Percentiles rank a stretch among this genome's conserved stretches.
Evolutionary conservation across 2,797 vertebrate genomes (phyloP).

Genomic region (Iguana delicatissima): DNA sequence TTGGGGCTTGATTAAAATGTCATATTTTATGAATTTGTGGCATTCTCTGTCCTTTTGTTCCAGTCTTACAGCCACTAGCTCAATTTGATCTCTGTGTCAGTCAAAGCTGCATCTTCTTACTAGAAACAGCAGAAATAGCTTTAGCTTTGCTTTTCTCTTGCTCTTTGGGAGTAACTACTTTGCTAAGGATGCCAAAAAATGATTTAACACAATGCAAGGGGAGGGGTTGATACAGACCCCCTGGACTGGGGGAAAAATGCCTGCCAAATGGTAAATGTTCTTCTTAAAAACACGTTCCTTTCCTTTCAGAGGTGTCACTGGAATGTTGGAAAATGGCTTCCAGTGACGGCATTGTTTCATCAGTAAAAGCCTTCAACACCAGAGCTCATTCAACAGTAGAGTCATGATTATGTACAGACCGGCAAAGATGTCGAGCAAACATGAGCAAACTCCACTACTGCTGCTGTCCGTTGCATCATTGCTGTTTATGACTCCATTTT

Average conservation of each 20-base stretch:
- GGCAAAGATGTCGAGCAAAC: conserved; percentile 5
- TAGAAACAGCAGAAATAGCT: not conserved
- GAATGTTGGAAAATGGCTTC: accelerated
- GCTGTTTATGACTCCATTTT: conserved; percentile 1
- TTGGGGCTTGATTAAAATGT: conserved; percentile 73
- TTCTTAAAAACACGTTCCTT: conserved; percentile 28
- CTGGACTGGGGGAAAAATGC: not conserved
- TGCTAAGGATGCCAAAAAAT: not conserved
- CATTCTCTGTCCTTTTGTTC: conserved; percentile 44
- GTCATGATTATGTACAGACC: not conserved
- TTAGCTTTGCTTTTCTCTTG: not conserved
- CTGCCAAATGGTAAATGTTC: conserved; percentile 32
- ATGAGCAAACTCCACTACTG: not conserved
- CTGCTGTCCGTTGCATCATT: not conserved
- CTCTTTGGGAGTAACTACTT: not conserved
- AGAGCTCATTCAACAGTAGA: conserved; percentile 17
- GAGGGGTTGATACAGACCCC: not conserved
- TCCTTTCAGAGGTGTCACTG: conserved; percentile 1
- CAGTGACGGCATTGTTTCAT: conserved; percentile 2
- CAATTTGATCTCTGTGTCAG: not conserved
- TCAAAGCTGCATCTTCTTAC: conserved; percentile 29
- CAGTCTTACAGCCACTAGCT: conserved; percentile 38
- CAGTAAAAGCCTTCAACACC: conserved; percentile 10
- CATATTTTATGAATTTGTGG: conserved; percentile 65
- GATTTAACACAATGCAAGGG: not conserved